These are phyloP conservation scores for Rhamphomyia laevipes DNA, from an alignment of 2,888 invertebrate species.

Conservation along the genomic window DNA sequence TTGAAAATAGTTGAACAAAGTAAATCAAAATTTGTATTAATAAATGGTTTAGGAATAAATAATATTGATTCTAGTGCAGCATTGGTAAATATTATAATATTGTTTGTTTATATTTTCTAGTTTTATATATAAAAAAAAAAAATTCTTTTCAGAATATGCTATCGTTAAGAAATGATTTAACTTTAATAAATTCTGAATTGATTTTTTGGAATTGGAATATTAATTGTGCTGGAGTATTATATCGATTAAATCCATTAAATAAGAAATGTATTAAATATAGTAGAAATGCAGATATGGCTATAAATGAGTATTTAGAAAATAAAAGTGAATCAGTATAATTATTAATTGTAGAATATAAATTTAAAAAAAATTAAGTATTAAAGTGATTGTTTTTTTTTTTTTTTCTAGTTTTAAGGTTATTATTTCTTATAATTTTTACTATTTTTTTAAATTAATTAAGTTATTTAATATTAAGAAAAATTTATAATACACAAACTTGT, in stretches of 20 bases:
- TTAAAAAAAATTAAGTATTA: no score
- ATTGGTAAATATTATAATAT: slow-evolving; percentile 33
- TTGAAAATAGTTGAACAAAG: slow-evolving; percentile 60
- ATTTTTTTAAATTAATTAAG: no score
- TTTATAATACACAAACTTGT: no score
- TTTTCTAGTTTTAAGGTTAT: no score
- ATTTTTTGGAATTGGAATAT: slow-evolving; percentile 42
- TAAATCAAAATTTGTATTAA: slow-evolving; percentile 53
- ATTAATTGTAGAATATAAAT: no score
- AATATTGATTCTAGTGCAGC: slow-evolving; percentile 51
- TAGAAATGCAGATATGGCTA: no score
- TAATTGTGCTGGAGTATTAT: slow-evolving; percentile 31
- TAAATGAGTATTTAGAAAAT: no score
- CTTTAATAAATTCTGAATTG: slow-evolving; percentile 39
- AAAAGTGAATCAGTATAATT: no score
- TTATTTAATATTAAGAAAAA: no score
- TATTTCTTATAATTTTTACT: no score
- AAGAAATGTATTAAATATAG: slow-evolving; percentile 7
- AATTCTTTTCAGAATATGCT: slow-evolving; percentile 40
- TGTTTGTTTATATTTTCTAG: slow-evolving; percentile 3
- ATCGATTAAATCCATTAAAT: slow-evolving; percentile 23
- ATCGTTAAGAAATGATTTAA: slow-evolving; percentile 42
- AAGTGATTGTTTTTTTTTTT: no score
- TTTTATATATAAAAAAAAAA: background rate
- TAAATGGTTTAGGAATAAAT: slow-evolving; percentile 54